Evolutionary conservation across 2,888 invertebrate species (phyloP), one percentile per base, ranked within the genome.

Genomic region (Panzeria rudis): DNA sequence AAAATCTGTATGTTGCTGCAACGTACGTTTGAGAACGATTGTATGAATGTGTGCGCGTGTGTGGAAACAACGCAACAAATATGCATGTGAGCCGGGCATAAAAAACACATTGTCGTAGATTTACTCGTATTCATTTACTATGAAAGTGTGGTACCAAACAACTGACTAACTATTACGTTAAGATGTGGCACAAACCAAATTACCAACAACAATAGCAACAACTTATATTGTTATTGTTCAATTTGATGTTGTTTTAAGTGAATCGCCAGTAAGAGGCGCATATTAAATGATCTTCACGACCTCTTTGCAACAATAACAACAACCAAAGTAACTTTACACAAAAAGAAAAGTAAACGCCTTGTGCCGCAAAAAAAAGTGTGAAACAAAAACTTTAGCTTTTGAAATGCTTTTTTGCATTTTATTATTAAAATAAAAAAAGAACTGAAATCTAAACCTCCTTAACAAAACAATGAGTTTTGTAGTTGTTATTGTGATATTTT

Each of bases 201-300:
- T 52, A 52, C 41, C 82, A 62, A 64, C 69, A 82, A 71, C 71
- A 75, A 69, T 56, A 64, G 47, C 44, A 64, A 38, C 73, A 71
- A 64, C 71, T 66, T 72, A 77, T 84, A 81, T 81, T 68, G 84
- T 84, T 84, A 84, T 84, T 84, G 84, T 84, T 84, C 54, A 77
- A 77, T 77, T 84, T 84, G 77, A 84, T 76, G 76, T 69, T 72
- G 84, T 73, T 81, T 72, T 72, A 84, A 81, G 84, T 84, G 77
- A 84, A 84, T 84, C 81, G 54, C 71, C 62, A 77, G 79, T 86
- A 82, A 83, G 79, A 82, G 83, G 86, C 79, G 83, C 83, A 79
- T 85, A 85, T 79, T 79, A 85, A 82, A 82, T 79, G 78, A 79
- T 83, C 86, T 86, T 81, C 72, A 83, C 81, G 82, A 83, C 86